Evolutionary conservation across 2,113 vertebrate genomes (phyloP), one percentile per base, ranked within the genome.

Genomic region (Hippolais icterina): DNA sequence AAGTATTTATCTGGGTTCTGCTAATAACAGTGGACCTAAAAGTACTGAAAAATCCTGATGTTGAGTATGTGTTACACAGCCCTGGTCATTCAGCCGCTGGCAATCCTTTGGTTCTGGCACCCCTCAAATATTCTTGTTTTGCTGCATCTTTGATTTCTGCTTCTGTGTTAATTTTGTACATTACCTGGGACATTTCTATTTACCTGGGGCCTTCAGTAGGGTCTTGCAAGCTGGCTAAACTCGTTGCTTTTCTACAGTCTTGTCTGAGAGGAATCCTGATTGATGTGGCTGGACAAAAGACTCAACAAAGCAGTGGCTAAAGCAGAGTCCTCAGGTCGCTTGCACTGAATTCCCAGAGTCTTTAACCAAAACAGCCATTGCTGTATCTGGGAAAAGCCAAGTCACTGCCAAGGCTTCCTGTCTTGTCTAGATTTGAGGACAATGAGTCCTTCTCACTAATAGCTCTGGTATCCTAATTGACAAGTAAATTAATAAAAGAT

Each of bases 401-500:
- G 12, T 12, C 31, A 11, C 72, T 92, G 69, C 63, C 94, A 42
- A 72, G 68, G 31, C 25, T 74, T 14, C 35, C 12, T 33, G 8
- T 70, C 41, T 61, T 70, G 35, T 52, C 52, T 83, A 53, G 42
- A 82, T 92, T 91, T 88, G 86, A 93, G 77, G 56, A 52, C 81
- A 90, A 52, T 7, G 61, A 70, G 42, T 42, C 44, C 66, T 95
- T 94, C 54, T 42, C 35, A 39, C 66, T 92, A 92, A 93, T 83
- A 91, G 88, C 41, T 91, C 50, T 94, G 20, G 11, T 83, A 20
- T 89, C 80, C 94, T 94, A 94, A 95, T 83, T 87, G 78, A 60
- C 37, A 63, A 70, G 47, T 70, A 86, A 94, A 95, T 84, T 75
- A 93, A 87, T 90, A 93, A 94, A 95, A 95, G 25, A 71, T 89